Percentiles rank a stretch among this genome's conserved stretches.
Conservation (phyloP, 2,888 invertebrate genomes). For the Polia nebulosa region DNA sequence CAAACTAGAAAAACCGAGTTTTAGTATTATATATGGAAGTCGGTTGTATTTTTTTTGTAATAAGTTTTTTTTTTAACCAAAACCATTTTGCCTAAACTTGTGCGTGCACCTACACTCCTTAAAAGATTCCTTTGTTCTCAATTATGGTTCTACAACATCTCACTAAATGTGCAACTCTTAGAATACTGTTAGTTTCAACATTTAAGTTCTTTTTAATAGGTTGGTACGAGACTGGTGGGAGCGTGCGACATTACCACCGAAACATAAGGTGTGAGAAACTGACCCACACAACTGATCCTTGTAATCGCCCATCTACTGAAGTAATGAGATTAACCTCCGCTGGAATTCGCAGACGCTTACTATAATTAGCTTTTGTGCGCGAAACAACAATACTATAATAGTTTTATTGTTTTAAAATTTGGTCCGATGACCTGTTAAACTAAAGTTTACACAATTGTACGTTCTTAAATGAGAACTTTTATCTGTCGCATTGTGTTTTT, state of each 20-base stretch:
- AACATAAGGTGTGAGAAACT: constrained; percentile 66
- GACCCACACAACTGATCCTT: constrained; percentile 72
- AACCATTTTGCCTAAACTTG: constrained; percentile 9
- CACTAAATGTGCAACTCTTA: constrained; percentile 10
- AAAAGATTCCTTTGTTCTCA: background rate
- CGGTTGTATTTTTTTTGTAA: no score
- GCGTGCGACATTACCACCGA: constrained; percentile 55
- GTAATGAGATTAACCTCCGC: constrained; percentile 79
- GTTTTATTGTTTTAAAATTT: constrained; percentile 84
- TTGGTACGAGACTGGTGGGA: constrained; percentile 48
- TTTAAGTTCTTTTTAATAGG: constrained; percentile 45
- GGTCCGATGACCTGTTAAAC: constrained; percentile 77
- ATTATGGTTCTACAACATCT: constrained; percentile 21
- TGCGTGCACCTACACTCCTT: background rate
- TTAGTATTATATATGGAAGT: no score
- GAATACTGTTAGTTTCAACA: constrained; percentile 41
- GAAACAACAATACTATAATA: constrained; percentile 87
- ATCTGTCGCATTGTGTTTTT: constrained; percentile 45
- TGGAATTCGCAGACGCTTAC: constrained; percentile 80
- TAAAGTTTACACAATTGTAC: constrained; percentile 61
- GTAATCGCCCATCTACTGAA: constrained; percentile 73
- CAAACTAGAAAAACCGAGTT: no score
- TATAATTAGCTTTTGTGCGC: constrained; percentile 86
- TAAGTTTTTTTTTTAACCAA: background rate
- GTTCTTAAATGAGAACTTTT: constrained; percentile 45